Percentiles rank a stretch among this genome's conserved stretches.
Evolutionary conservation across 2,797 vertebrate species (phyloP).

Genomic region (Smutsia temminckii): DNA sequence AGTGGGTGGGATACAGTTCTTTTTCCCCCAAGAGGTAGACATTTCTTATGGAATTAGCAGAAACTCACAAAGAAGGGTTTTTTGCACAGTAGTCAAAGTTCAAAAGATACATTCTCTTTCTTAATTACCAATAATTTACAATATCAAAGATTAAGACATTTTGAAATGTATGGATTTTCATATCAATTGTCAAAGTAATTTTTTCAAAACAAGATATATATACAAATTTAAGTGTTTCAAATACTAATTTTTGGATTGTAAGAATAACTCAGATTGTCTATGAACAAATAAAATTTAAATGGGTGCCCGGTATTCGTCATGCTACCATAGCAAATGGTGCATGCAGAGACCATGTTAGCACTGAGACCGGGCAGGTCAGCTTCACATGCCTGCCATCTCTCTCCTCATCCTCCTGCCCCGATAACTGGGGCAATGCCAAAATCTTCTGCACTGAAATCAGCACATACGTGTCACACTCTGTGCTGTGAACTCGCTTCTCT

Average conservation of each 20-base stretch:
- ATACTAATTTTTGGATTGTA: neutral
- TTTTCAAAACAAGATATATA: neutral
- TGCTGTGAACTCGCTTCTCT: neutral
- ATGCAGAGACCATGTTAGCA: neutral
- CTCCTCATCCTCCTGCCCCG: neutral
- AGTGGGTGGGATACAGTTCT: rapidly evolving
- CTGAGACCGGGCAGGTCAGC: neutral
- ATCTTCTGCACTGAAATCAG: neutral
- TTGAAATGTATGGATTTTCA: neutral
- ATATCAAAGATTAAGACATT: neutral
- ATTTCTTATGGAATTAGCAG: neutral
- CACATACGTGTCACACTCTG: neutral
- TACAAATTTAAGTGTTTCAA: neutral
- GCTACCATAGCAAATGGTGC: neutral
- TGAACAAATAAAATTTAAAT: neutral
- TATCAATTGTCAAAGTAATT: neutral
- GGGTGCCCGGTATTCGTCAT: neutral
- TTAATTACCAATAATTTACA: conserved; percentile 25
- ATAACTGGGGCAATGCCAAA: neutral
- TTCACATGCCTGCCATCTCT: neutral
- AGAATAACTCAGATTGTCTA: neutral
- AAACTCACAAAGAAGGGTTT: neutral
- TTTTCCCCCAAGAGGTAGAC: neutral
- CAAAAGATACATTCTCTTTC: neutral
- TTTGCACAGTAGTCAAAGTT: neutral